Base-by-base conservation (phyloP, 1,140 invertebrate species). In the Ceratina australensis region DNA sequence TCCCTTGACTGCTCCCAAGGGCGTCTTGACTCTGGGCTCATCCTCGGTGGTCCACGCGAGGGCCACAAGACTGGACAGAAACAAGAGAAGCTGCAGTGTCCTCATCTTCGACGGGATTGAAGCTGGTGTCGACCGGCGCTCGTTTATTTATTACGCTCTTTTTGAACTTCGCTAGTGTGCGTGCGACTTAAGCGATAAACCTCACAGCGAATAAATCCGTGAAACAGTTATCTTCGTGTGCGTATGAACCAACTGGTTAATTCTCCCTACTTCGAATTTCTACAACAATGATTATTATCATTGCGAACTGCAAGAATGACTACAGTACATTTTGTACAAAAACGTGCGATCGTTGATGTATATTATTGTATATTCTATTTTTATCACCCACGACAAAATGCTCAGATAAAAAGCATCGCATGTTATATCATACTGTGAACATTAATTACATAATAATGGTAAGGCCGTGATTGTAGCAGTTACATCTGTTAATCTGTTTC, bases 1-100 rank as follows among this genome's bases (percentile, higher is more conserved):
- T 24, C 91, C 92, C 65, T 79, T 87, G 28, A 92, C 80, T 10
- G 72, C 75, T 73, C 90, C 90, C 22, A 88, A 65, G 7, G 90
- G 81, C 59, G 86, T 92, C 81, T 84, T 86, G 0, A 90, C 81
- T 59, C 64, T 87, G 15, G 90, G 89, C 22, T 60, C 72, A 69
- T 75, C 28, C 3, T 76, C 56, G 13, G 47, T 3, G 7, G 28
- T 0, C 59, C 28, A 54, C 0, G 22, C 16, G 8, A 72, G 0
- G 1, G 22, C 63, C 18, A 22, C 8, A 7, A 24, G 18, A 16
- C 28, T 49, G 10, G n/a, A n/a, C 4, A 77, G 49, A 13, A 69
- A 0, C 20, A 78, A 15, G 1, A 78, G n/a, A 4, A 52, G 2
- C 18, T 7, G 16, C 15, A 24, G 50, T 13, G 22, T 54, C 28